Evolutionary conservation across 2,888 invertebrate genomes (phyloP).

Genomic region (Ochropleura leucogaster): DNA sequence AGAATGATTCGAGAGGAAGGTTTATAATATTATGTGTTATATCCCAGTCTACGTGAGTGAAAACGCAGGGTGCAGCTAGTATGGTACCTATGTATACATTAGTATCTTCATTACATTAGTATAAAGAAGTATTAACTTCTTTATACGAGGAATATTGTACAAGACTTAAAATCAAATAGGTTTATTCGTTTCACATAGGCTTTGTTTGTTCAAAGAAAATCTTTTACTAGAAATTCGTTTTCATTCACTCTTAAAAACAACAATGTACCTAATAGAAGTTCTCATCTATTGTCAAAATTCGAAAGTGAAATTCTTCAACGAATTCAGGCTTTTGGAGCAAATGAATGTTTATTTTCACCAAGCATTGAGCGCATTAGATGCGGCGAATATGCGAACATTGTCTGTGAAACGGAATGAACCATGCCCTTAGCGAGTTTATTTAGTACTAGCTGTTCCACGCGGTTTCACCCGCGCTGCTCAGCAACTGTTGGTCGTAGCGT

Average conservation of each 20-base stretch:
- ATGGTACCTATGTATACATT: too few relatives aligned
- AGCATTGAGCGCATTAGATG: constrained; percentile 48
- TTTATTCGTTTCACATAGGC: too few relatives aligned
- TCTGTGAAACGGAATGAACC: constrained; percentile 39
- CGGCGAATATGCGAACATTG: constrained; percentile 43
- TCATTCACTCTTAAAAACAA: constrained; percentile 15
- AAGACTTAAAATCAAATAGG: neutral
- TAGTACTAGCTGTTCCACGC: too few relatives aligned
- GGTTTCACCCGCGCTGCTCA: too few relatives aligned
- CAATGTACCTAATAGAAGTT: constrained; percentile 47
- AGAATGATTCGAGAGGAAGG: too few relatives aligned
- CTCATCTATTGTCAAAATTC: constrained; percentile 66
- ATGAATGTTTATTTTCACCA: constrained; percentile 62
- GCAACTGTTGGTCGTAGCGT: too few relatives aligned
- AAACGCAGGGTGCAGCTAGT: too few relatives aligned
- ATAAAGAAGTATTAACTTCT: too few relatives aligned
- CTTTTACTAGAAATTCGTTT: constrained; percentile 13
- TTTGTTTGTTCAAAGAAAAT: neutral
- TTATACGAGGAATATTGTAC: neutral
- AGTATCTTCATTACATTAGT: too few relatives aligned
- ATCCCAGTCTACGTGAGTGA: too few relatives aligned
- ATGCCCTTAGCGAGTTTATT: neutral
- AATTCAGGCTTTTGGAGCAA: constrained; percentile 55
- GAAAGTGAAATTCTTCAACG: constrained; percentile 70
- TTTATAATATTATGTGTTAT: too few relatives aligned